These are phyloP conservation scores for Hofmannophila pseudospretella DNA, from an alignment of 2,888 invertebrate species.

Conservation along the genomic window DNA sequence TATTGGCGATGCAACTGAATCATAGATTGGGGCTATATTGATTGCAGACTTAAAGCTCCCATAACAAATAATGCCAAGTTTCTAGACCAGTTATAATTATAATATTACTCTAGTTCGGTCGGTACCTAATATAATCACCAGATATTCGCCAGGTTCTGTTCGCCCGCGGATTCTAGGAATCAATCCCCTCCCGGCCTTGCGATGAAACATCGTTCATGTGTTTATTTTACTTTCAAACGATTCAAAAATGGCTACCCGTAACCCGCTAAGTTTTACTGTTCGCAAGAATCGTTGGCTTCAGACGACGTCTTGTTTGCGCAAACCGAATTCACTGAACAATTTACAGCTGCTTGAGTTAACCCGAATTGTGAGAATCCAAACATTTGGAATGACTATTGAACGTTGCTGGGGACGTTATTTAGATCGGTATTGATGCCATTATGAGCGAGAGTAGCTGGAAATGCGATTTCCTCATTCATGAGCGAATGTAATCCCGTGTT, in stretches of 20 bases:
- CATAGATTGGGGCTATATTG: no score
- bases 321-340: conserved; percentile 51
- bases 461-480: conserved; percentile 44
- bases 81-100: no score
- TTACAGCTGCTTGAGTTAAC: conserved; percentile 47
- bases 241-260: conserved; percentile 63
- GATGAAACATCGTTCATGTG: conserved; percentile 57
- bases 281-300: conserved; percentile 46
- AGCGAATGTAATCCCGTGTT: conserved; percentile 47
- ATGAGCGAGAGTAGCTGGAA: conserved; percentile 21
- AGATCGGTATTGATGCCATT: conserved; percentile 8
- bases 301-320: conserved; percentile 61
- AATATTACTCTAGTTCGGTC: no score
- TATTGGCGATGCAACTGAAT: no score
- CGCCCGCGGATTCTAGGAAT: conserved; percentile 46
- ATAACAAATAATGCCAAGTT: no score
- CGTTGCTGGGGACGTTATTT: conserved; percentile 18
- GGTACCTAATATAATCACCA: neutral
- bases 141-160: conserved; percentile 38
- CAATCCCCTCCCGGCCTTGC: conserved; percentile 57
- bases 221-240: conserved; percentile 67
- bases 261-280: conserved; percentile 62
- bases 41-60: no score
- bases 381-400: conserved; percentile 30
- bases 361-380: conserved; percentile 34